Evolutionary conservation across 2,797 vertebrate genomes (phyloP), one percentile per base, ranked within the genome.

Genomic region (Diplodus puntazzo): DNA sequence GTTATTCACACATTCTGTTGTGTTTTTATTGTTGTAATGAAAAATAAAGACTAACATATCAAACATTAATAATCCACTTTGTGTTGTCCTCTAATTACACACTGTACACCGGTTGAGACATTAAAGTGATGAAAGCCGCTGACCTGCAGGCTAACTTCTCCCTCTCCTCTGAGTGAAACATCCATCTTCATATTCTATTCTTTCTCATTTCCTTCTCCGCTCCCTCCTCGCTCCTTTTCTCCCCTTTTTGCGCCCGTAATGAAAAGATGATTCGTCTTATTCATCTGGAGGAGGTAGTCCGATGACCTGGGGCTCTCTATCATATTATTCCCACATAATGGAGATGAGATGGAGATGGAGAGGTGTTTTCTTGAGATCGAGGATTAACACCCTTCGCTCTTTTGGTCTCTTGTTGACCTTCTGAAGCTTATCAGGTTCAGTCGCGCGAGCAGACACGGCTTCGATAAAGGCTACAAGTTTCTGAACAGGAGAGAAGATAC

Each of bases 251-350:
- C 48, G 10, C 9, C 34, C 11, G 0, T 86, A 80, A 88, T 92
- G 74, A 89, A 85, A 91, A 80, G 74, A 87, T 81, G 80, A 89
- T 92, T 89, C 75, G 80, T 91, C 88, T 82, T 81, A 43, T 82
- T 90, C 88, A 81, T 81, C 83, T 80, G 8, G 8, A 77, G 73
- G 11, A 80, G 75, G 74, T 63, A 57, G 69, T 69, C 76, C 27
- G 53, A 49, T 57, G 74, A 77, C 85, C 86, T 83, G 70, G 30
- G 66, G 77, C 85, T 88, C 86, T 71, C 74, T 8, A 52, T 84
- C 74, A 16, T 77, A 83, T 87, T 83, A 80, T 80, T 82, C 70
- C 81, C 87, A 80, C 69, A 77, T 85, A 86, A 90, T 81, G 67
- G 85, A 82, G 81, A 79, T 34, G 87, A 60, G 79, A 61, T 50